Evolutionary conservation across 2,888 invertebrate genomes (phyloP).

Genomic region (Scelioninae gen. 2): DNA sequence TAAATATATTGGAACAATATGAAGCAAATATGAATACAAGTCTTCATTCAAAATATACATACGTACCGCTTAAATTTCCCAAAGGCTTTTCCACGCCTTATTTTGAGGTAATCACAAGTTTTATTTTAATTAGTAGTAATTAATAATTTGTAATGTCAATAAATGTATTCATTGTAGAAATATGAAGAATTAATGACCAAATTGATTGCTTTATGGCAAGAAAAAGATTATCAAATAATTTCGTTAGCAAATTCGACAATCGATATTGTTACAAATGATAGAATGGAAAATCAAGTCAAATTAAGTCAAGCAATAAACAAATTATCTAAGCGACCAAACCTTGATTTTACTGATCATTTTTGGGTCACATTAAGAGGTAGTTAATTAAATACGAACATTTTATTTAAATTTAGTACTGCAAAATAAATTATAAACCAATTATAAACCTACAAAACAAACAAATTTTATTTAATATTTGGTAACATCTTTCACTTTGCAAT

Average conservation of each 20-base stretch:
- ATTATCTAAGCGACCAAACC: constrained; percentile 42
- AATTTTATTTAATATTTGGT: no score
- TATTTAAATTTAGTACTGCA: no score
- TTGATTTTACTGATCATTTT: constrained; percentile 57
- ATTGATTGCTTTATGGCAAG: constrained; percentile 22
- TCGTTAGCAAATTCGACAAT: constrained; percentile 22
- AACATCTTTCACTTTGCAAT: no score
- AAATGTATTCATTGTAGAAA: constrained; percentile 30
- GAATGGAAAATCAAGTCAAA: constrained; percentile 24
- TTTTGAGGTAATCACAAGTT: constrained; percentile 15
- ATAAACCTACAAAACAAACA: no score
- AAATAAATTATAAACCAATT: no score
- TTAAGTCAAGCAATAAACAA: constrained; percentile 38
- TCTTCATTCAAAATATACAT: constrained; percentile 45
- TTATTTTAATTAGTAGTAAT: background rate
- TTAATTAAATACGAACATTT: background rate
- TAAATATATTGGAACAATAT: constrained; percentile 53
- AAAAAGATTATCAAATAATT: constrained; percentile 45
- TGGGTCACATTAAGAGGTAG: constrained; percentile 56
- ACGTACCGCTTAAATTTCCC: constrained; percentile 39
- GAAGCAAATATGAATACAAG: constrained; percentile 1
- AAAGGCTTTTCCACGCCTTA: constrained; percentile 34
- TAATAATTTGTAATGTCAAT: constrained; percentile 4
- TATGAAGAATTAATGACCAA: constrained; percentile 33
- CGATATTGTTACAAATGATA: constrained; percentile 11